Base-by-base conservation (phyloP, 2,113 vertebrate species). In the Corythaixoides concolor region DNA sequence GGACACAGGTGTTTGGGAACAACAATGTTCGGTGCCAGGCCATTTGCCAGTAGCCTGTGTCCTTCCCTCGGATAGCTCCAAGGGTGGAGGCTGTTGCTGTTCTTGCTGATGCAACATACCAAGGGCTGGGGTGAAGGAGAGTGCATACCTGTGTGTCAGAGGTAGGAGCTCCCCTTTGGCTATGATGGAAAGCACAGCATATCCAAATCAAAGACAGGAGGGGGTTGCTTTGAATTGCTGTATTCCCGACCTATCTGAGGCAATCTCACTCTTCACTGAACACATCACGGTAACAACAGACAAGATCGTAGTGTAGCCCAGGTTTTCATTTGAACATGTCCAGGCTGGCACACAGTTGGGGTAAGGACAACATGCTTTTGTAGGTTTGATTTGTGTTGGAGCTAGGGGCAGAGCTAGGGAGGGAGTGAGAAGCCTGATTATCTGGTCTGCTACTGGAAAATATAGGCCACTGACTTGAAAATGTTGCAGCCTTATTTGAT, bases 111-210 rank as follows among this genome's bases (percentile, higher is more conserved):
- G 96, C 89, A 97, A 94, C 50, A 47, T 41, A 19, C 58, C 26
- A 15, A 95, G 80, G 62, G 76, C 77, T 70, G 97, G 74, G 95
- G 92, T 97, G 96, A 96, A 93, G 87, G 75, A 96, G 84, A 97
- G 95, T 93, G 93, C 91, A 95, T 89, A 86, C 68, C 92, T 89
- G 81, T 89, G 81, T 97, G 95, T 91, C 87, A 95, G 91, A 96
- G 94, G 94, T 83, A 96, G 95, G 91, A 97, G 87, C 69, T 97
- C 93, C 94, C 95, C 95, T 95, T 97, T 91, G 94, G 97, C 97
- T 95, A 55, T 55, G 78, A 69, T 62, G 81, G 91, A 95, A 89
- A 91, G 87, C 84, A 67, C 70, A 69, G 74, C 87, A 82, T n/a
- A 63, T 85, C 64, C 91, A 89, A 95, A 97, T 95, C 81, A 94